Base-by-base conservation (phyloP, 2,797 vertebrate species). In the Acrocephalus scirpaceus region DNA sequence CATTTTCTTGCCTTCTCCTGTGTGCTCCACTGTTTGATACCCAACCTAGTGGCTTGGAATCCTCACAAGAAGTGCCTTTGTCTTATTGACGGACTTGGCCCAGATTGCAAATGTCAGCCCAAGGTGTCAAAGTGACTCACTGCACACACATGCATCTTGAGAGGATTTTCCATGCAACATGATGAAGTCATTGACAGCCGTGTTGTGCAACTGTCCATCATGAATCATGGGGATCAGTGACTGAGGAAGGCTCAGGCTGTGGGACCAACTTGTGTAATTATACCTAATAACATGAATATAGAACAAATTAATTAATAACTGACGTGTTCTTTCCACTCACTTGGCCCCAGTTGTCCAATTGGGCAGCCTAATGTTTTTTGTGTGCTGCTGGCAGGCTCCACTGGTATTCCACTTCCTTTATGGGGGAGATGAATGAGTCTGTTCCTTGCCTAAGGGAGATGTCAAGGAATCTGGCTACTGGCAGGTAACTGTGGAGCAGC, bases 41-140 rank as follows among this genome's bases (percentile, higher is more conserved):
- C 50, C 32, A 80, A 45, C 38, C 21, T 17, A 67, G 80, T 1
- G 23, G 65, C 54, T 79, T 74, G 86, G 86, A 91, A 89, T 74
- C 54, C 65, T 72, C 88, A 90, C 53, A 88, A 95, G 66, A 89
- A 90, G 44, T 13, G 36, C 54, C 61, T 96, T 94, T 95, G 83
- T 95, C 77, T 89, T 74, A 29, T 14, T 74, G 80, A 54, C 5
- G 45, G 83, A 22, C 83, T 93, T 95, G 92, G 83, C 72, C 66
- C 9, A 29, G 29, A 23, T 74, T 94, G 83, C 69, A 96, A 93
- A 93, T 88, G 93, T 93, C 88, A 93, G 16, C 78, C 77, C 75
- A 92, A 90, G 84, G 92, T 94, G 88, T 95, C 86, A 69, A 90
- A 94, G 77, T 96, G 96, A 96, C 93, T 96, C 90, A 93, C 61